Evolutionary conservation across 2,888 invertebrate genomes (phyloP), one percentile per base, ranked within the genome.

Genomic region (Pollenia amentaria): DNA sequence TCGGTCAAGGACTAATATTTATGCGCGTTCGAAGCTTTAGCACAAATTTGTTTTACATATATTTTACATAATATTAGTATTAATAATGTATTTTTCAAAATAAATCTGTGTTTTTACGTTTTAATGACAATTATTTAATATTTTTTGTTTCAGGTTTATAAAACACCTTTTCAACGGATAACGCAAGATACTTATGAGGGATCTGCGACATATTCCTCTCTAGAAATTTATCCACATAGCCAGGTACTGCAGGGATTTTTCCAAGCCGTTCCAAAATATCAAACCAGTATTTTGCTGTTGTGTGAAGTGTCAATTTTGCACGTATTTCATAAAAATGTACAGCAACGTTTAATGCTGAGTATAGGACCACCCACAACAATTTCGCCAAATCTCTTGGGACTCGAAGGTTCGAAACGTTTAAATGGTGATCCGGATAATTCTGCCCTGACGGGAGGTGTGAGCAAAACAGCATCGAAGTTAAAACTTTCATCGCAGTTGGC

Each of bases 381-480:
- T 79, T 93, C 93, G 60, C 93, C 93, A 69, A 93, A 93, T 89
- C 90, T 93, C 40, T 89, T 93, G 65, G 93, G 93, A 10, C 91
- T 93, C 2, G 93, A 93, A 86, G 93, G 93, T 51, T 92, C 93
- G 57, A 93, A 93, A 83, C 91, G 90, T 10, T 89, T 89, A 90
- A 87, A 93, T 80, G 93, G 93, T 48, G 93, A 93, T 89, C 93
- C 93, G 40, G 93, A 93, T 84, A 93, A 93, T 78, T 93, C 93
- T 14, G 92, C 93, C 18, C 90, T 93, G 38, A 93, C 93, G 18
- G 93, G 93, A 48, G 90, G 92, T 21, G 90, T 89, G 9, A 46
- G 38, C 55, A 87, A 76, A 70, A 57, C 53, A n/a, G 80, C 77
- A 77, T 60, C 46, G 21, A 55, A 42, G 16, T 16, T 16, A 70